Evolutionary conservation across 1,140 invertebrate species (phyloP).

Genomic region (Melitaea cinxia): DNA sequence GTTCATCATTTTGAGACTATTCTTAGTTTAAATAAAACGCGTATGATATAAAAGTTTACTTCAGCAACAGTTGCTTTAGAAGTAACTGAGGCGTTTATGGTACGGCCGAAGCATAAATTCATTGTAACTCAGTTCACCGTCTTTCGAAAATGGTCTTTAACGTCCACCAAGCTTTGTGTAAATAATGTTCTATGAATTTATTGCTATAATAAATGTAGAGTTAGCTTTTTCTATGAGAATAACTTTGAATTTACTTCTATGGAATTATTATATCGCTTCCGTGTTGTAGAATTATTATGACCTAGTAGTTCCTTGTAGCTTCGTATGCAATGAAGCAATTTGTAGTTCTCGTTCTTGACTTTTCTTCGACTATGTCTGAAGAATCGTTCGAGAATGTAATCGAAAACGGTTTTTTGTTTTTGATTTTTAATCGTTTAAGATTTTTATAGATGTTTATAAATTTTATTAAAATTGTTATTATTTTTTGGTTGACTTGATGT

Average conservation of each 20-base stretch:
- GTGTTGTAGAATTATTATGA: conserved; percentile 14
- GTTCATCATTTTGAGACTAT: neutral
- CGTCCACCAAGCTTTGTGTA: conserved; percentile 74
- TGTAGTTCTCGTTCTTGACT: neutral
- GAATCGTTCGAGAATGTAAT: neutral
- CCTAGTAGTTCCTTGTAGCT: neutral
- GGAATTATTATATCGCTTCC: conserved; percentile 23
- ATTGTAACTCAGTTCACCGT: conserved; percentile 65
- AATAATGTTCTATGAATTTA: conserved; percentile 79
- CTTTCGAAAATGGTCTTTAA: conserved; percentile 73
- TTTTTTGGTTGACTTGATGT: too few relatives aligned
- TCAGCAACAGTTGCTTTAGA: conserved; percentile 21
- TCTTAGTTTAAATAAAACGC: neutral
- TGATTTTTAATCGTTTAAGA: neutral
- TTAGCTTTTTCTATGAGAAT: conserved; percentile 73
- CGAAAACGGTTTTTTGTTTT: neutral
- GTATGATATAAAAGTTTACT: conserved; percentile 2
- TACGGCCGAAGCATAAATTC: conserved; percentile 61
- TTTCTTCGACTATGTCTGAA: neutral
- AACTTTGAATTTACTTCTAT: conserved; percentile 47
- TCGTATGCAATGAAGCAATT: neutral
- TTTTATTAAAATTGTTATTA: too few relatives aligned
- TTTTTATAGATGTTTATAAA: neutral
- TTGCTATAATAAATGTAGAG: conserved; percentile 74
- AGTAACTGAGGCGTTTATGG: conserved; percentile 23